These are phyloP conservation scores for Mesorhabditis belari DNA, from an alignment of 2,888 invertebrate genomes.

Conservation along the genomic window DNA sequence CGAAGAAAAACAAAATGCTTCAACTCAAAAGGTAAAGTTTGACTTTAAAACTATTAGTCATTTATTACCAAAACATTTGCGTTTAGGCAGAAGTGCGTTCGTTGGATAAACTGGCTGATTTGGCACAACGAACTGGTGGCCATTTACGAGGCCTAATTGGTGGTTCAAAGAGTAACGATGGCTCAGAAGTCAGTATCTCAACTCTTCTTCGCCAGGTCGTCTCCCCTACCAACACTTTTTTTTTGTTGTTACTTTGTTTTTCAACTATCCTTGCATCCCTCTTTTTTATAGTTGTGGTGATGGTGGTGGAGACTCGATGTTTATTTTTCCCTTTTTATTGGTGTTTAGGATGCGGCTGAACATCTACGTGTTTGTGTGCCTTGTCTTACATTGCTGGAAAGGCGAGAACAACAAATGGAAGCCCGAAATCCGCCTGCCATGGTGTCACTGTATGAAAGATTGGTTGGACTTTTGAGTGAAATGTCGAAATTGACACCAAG, in stretches of 20 bases:
- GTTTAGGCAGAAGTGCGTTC: background rate
- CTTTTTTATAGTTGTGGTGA: background rate
- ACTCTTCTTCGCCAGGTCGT: constrained; percentile 55
- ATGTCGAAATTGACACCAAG: constrained; percentile 62
- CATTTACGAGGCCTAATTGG: constrained; percentile 9
- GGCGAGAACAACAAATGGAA: constrained; percentile 72
- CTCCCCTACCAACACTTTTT: constrained; percentile 37
- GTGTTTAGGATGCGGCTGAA: constrained; percentile 64
- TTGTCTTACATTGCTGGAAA: constrained; percentile 66
- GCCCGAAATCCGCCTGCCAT: constrained; percentile 72
- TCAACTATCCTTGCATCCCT: background rate
- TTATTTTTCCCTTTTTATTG: background rate
- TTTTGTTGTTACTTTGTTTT: too few relatives aligned
- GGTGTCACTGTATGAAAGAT: constrained; percentile 74
- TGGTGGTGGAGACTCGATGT: too few relatives aligned
- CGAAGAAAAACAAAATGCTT: background rate
- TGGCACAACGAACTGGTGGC: constrained; percentile 20
- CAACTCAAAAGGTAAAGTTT: background rate
- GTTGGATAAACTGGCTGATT: constrained; percentile 9
- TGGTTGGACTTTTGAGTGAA: constrained; percentile 71
- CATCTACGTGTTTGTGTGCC: constrained; percentile 56
- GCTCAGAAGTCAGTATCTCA: constrained; percentile 58
- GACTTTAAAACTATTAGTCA: background rate
- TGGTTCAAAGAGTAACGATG: constrained; percentile 19
- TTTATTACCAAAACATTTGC: too few relatives aligned